Conservation (phyloP, 2,797 vertebrate species). For the Coregonus suidteri region DNA sequence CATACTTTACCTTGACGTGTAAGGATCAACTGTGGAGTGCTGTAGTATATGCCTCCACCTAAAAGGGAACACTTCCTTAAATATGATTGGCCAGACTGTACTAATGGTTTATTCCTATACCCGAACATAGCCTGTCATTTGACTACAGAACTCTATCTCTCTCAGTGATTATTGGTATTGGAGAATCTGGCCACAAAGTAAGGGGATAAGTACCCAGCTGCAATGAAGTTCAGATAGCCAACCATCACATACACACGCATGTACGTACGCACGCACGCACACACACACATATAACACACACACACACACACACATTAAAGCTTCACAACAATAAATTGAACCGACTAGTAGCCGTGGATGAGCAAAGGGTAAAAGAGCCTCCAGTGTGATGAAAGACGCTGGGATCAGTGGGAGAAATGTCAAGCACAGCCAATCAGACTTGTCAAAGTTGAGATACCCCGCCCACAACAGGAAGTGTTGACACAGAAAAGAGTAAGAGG, state of each 20-base stretch:
- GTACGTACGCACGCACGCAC: slow-evolving; percentile 13
- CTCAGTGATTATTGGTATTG: slow-evolving; percentile 4
- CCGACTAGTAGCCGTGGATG: slow-evolving; percentile 31
- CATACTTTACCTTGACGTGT: slow-evolving; percentile 73
- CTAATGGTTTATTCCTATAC: background rate
- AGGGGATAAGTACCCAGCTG: slow-evolving; percentile 3
- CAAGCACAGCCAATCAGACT: slow-evolving; percentile 22
- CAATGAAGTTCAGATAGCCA: slow-evolving; percentile 14
- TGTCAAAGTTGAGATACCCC: background rate
- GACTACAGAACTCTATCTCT: background rate
- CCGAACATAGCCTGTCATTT: background rate
- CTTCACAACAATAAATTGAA: slow-evolving; percentile 9
- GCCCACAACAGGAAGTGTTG: background rate
- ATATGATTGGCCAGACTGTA: slow-evolving; percentile 45
- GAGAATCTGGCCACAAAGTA: background rate
- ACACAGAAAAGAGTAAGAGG: background rate
- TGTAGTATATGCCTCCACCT: slow-evolving; percentile 75
- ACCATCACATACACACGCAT: slow-evolving; percentile 13
- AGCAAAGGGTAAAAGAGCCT: slow-evolving; percentile 35
- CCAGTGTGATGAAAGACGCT: slow-evolving; percentile 55
- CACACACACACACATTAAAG: slow-evolving; percentile 29
- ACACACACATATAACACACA: background rate
- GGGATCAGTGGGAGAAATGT: slow-evolving; percentile 42
- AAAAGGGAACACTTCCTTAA: slow-evolving; percentile 65
- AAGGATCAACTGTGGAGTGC: slow-evolving; percentile 72